Evolutionary conservation across 2,888 invertebrate genomes (phyloP).

Genomic region (Pecten maximus): DNA sequence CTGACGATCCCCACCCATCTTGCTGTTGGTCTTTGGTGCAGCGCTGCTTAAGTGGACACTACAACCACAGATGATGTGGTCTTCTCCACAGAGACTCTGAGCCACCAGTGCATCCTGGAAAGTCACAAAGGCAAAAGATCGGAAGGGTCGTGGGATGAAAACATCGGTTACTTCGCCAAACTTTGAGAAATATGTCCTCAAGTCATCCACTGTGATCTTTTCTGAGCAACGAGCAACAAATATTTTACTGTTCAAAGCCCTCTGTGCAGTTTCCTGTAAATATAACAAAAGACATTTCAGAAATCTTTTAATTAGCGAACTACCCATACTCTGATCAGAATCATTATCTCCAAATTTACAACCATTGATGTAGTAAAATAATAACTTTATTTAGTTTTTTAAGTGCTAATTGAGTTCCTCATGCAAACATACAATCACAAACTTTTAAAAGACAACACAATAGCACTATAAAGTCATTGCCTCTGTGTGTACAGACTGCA

Average conservation of each 20-base stretch:
- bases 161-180: constrained; percentile 97
- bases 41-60: constrained; percentile 85
- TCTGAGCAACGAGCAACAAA: constrained; percentile 97
- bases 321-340: too few species aligned
- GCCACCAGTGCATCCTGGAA: constrained; percentile 95
- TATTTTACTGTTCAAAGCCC: constrained; percentile 87
- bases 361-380: too few species aligned
- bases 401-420: too few species aligned
- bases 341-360: too few species aligned
- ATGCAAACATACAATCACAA: too few species aligned
- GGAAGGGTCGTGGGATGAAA: constrained; percentile 96
- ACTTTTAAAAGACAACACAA: too few species aligned
- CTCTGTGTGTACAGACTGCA: too few species aligned
- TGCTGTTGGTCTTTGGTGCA: constrained; percentile 74
- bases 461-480: too few species aligned
- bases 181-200: constrained; percentile 91
- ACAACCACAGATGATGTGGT: constrained; percentile 95
- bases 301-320: too few species aligned
- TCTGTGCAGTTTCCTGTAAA: constrained; percentile 72
- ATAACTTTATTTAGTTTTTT: too few species aligned
- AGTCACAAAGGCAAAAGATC: constrained; percentile 90
- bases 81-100: constrained; percentile 94
- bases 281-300: too few species aligned
- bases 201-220: constrained; percentile 93
- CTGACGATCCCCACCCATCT: constrained; percentile 43